These are phyloP conservation scores for Epistrophella euchroma DNA, from an alignment of 2,888 invertebrate species.

Conservation along the genomic window DNA sequence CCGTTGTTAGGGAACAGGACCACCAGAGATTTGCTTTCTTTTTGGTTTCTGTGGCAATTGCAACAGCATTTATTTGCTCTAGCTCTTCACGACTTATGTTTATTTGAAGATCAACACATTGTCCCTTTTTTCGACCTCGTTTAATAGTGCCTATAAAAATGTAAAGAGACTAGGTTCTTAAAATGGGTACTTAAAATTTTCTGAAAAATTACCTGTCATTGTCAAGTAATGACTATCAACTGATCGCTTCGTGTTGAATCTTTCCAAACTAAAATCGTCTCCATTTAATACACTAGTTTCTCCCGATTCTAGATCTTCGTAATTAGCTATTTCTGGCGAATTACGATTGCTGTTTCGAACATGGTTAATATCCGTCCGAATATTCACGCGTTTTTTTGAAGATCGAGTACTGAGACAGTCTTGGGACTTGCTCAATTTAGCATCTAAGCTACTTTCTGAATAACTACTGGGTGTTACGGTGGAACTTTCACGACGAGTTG, in stretches of 20 bases:
- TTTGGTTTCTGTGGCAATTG: conserved; percentile 85
- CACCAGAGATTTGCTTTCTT: conserved; percentile 86
- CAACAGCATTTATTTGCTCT: conserved; percentile 87
- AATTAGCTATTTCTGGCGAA: conserved; percentile 81
- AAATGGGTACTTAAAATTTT: background rate
- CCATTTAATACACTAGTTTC: conserved; percentile 83
- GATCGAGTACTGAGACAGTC: conserved; percentile 84
- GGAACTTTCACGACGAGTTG: conserved; percentile 81
- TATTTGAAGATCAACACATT: conserved; percentile 89
- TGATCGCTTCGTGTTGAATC: conserved; percentile 85
- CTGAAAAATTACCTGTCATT: conserved; percentile 84
- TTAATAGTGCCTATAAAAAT: conserved; percentile 88
- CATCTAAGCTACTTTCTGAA: conserved; percentile 83
- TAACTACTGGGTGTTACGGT: conserved; percentile 84
- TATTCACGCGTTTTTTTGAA: conserved; percentile 87
- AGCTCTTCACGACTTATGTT: conserved; percentile 89
- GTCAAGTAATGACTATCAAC: conserved; percentile 87
- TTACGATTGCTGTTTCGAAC: conserved; percentile 81
- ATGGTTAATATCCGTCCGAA: conserved; percentile 85
- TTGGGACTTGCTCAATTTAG: conserved; percentile 82
- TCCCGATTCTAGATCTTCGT: conserved; percentile 83
- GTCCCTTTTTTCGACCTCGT: conserved; percentile 89
- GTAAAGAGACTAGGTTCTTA: no score
- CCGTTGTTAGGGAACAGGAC: conserved; percentile 86
- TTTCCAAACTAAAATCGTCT: conserved; percentile 84